These are phyloP conservation scores for Lampropteryx suffumata DNA, from an alignment of 2,888 invertebrate species.

Conservation along the genomic window DNA sequence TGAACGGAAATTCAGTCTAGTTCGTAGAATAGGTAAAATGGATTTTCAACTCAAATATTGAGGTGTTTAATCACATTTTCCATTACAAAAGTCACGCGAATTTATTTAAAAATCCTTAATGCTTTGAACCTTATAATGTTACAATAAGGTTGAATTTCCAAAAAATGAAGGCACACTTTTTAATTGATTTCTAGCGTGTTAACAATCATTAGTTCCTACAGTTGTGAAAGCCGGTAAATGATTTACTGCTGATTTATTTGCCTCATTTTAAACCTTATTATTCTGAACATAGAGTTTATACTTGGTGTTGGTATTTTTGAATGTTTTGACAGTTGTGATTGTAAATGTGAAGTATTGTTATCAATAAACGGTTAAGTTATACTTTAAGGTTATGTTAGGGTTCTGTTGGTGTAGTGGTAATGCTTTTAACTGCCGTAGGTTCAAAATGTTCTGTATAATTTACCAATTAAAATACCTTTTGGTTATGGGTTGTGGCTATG, in stretches of 20 bases:
- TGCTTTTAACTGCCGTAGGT: too few relatives aligned
- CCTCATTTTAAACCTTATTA: conserved; percentile 6
- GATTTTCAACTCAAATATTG: conserved; percentile 26
- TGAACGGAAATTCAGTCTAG: neutral
- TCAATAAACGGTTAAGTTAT: neutral
- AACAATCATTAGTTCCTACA: conserved; percentile 48
- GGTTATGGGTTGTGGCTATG: too few relatives aligned
- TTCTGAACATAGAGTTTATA: neutral
- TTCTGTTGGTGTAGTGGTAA: too few relatives aligned
- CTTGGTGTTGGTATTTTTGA: neutral
- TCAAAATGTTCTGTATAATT: too few relatives aligned
- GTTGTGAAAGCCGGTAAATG: conserved; percentile 26
- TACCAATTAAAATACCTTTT: too few relatives aligned
- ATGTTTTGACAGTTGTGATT: neutral
- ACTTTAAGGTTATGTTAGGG: too few relatives aligned
- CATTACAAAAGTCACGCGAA: conserved; percentile 19
- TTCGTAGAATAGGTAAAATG: conserved; percentile 12
- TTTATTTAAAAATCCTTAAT: neutral
- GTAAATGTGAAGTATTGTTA: conserved; percentile 3
- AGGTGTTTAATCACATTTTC: conserved; percentile 30
- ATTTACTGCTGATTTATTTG: conserved; percentile 17
- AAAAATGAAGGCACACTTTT: conserved; percentile 18
- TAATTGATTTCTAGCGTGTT: conserved; percentile 62
- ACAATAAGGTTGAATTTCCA: conserved; percentile 5
- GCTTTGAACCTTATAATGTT: conserved; percentile 6